Base-by-base conservation (phyloP, 2,797 vertebrate genomes). In the Leptoclinus maculatus region DNA sequence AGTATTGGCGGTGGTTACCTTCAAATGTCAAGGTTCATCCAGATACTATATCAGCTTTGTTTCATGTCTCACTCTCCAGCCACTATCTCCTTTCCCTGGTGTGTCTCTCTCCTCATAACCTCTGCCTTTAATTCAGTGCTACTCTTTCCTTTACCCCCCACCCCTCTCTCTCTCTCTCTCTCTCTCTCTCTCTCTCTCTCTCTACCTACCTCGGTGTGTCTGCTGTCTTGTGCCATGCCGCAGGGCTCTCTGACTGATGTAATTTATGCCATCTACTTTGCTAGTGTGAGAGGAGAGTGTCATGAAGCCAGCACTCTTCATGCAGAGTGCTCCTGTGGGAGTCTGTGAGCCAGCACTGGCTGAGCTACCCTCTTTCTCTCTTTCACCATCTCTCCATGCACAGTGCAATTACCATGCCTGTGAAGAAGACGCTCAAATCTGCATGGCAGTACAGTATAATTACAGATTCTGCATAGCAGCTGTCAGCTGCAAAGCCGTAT, bases 231-330 rank as follows among this genome's bases (percentile, higher is more conserved):
- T 68, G 80, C 14, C 2, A 9, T 76, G 87, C 90, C 47, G 89
- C 89, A 83, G 85, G 89, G 87, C 83, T 87, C 54, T 85, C 74
- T 74, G 65, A 85, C 86, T 93, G 90, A 92, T 91, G 85, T 92
- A 92, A 94, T 95, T 93, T 92, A 91, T 93, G 88, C 87, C 72
- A 85, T 93, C 85, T 88, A 68, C 86, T 91, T 79, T 83, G 83
- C 84, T 87, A 70, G 89, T 78, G 79, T 80, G 87, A 92, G 87
- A 74, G 64, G 77, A 78, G 66, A 85, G 78, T 27, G 13, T 90
- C 87, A 83, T 84, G 85, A 88, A 89, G 88, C 86, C 86, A 83
- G 53, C 57, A 62, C 82, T 89, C 87, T 83, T 91, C 89, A 89
- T 88, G 87, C 87, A 84, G 89, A 92, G 90, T 86, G 91, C 86